phyloP scores from a whole-genome alignment of 2,113 vertebrate species.

The Otocyon megalotis region DNA sequence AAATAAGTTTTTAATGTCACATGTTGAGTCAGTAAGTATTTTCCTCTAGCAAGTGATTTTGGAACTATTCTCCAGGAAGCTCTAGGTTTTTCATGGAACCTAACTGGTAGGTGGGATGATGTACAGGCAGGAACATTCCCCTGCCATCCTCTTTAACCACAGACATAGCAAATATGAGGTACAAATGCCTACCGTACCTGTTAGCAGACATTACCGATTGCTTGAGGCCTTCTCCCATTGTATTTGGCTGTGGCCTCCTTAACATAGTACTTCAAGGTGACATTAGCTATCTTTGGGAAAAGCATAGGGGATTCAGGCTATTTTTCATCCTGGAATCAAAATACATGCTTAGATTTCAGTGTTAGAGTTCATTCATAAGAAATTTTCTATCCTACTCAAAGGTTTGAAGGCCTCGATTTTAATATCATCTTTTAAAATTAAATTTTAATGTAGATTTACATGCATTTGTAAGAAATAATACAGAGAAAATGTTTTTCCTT shows the following conservation, averaged over 20 bases:
- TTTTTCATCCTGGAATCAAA: slow-evolving; percentile 46
- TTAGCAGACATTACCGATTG: neutral
- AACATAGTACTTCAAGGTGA: neutral
- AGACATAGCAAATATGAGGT: neutral
- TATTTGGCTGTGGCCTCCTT: neutral
- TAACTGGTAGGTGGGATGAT: neutral
- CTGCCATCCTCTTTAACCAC: neutral
- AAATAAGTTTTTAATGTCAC: slow-evolving; percentile 22
- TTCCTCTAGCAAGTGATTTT: slow-evolving; percentile 50
- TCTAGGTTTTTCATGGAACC: slow-evolving; percentile 15
- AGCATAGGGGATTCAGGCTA: slow-evolving; percentile 25
- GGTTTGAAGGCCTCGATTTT: neutral
- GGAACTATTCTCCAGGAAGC: slow-evolving; percentile 22
- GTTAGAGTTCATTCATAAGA: neutral
- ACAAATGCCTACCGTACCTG: neutral
- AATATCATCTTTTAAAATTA: neutral
- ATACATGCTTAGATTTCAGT: slow-evolving; percentile 14
- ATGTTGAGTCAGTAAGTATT: neutral
- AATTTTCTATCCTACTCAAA: neutral
- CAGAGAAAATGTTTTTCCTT: neutral
- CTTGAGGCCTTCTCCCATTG: neutral
- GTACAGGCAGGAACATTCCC: neutral
- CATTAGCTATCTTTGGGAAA: neutral
- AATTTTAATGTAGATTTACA: neutral
- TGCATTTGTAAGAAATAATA: slow-evolving; percentile 30